Evolutionary conservation across 1,140 invertebrate genomes (phyloP), one percentile per base, ranked within the genome.

Genomic region (Tribolium madens): DNA sequence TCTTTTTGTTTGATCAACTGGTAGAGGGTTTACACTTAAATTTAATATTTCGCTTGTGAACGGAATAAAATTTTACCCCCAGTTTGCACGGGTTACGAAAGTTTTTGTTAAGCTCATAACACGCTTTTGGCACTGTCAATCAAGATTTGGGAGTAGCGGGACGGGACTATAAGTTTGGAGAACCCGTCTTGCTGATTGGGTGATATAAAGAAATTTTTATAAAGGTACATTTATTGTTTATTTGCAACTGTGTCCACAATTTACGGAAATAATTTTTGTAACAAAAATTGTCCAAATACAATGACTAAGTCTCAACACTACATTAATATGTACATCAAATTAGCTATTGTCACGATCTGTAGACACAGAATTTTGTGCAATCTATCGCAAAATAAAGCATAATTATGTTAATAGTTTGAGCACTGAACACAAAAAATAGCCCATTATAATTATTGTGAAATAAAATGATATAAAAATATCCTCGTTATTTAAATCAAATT

Each of bases 201-300:
- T 17, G 5, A 18, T 26, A 13, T 7, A 64, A 64, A 64, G 3
- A 33, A 33, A 33, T 33, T 46, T 74, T 77, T 80, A 80, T 76
- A 80, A 80, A 80, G 77, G 78, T 80, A 80, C 79, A 79, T 80
- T 80, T 75, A 80, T 71, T 80, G 47, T 72, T 76, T 76, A 80
- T 80, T 80, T 79, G 77, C 77, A 79, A 75, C 77, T 80, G 79
- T 80, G 79, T 76, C 75, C 79, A 80, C 77, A 80, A 76, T 79
- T 69, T 75, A 75, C 52, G 75, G 79, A 77, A 76, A 77, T 72
- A 64, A 77, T 77, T 46, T 78, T 33, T 60, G 52, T 78, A 73
- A 80, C 53, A 78, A 76, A 79, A 74, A 50, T 36, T 53, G 50
- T 73, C 60, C 50, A 64, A 76, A 80, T 77, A 76, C 73, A 78